Percentiles rank a stretch among this genome's conserved stretches.
These are phyloP conservation scores for Cheumatopsyche charites DNA, from an alignment of 1,140 invertebrate genomes.

Conservation along the genomic window DNA sequence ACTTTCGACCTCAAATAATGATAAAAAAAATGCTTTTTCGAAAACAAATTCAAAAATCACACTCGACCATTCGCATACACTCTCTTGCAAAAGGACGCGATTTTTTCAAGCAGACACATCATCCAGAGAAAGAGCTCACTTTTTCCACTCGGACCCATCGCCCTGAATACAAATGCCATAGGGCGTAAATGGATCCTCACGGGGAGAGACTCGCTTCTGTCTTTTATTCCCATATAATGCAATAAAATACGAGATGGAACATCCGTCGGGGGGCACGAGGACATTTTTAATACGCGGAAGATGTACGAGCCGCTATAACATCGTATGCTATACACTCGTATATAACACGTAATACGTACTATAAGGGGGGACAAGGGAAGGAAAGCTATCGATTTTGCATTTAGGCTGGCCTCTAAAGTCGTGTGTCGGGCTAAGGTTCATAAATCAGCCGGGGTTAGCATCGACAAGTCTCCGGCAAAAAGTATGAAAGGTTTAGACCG, in stretches of 20 bases:
- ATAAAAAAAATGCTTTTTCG: too few relatives aligned
- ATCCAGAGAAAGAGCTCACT: neutral
- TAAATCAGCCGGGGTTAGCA: slow-evolving; percentile 2
- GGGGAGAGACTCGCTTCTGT: slow-evolving; percentile 18
- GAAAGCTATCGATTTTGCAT: slow-evolving; percentile 21
- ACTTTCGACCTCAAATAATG: too few relatives aligned
- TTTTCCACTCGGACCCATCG: slow-evolving; percentile 13
- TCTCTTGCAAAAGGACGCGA: too few relatives aligned
- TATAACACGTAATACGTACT: too few relatives aligned
- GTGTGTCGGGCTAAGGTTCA: neutral
- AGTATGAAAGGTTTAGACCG: neutral
- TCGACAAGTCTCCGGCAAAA: slow-evolving; percentile 9
- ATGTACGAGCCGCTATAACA: too few relatives aligned
- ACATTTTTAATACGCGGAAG: too few relatives aligned
- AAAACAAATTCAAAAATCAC: too few relatives aligned
- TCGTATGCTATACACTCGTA: too few relatives aligned
- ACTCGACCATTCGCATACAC: too few relatives aligned
- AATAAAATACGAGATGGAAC: slow-evolving; percentile 24
- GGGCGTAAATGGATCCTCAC: slow-evolving; percentile 23
- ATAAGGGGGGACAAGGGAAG: neutral
- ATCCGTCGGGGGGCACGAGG: neutral
- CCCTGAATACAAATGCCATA: slow-evolving; percentile 21
- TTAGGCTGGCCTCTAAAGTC: slow-evolving; percentile 1
- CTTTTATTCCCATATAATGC: slow-evolving; percentile 27
- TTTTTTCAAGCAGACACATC: neutral